Percentiles rank a stretch among this genome's conserved stretches.
phyloP scores from a whole-genome alignment of 35 echinoderm and acorn worm species.

The Acanthaster planci region DNA sequence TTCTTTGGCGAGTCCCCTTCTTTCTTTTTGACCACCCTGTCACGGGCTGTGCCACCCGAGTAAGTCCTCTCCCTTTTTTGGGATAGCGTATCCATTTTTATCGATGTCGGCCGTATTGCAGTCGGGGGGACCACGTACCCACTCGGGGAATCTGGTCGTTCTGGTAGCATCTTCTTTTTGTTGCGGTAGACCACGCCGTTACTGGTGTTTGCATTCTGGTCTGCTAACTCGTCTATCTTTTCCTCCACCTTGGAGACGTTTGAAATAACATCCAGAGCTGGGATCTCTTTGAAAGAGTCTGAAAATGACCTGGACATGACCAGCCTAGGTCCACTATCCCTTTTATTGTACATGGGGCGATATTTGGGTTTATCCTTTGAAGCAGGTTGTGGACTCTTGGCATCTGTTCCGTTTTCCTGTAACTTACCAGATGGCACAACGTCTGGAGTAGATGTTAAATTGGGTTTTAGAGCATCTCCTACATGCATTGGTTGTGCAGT shows the following conservation, averaged over 20 bases:
- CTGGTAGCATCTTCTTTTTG: background rate
- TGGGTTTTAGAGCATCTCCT: background rate
- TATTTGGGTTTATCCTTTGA: slow-evolving; percentile 46
- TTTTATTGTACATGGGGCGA: slow-evolving; percentile 31
- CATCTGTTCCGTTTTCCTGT: slow-evolving; percentile 36
- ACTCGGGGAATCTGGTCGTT: slow-evolving; percentile 55
- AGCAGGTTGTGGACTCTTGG: background rate
- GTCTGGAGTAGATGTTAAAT: background rate
- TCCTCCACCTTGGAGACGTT: slow-evolving; percentile 29
- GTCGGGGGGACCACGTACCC: slow-evolving; percentile 48
- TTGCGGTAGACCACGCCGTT: slow-evolving; percentile 6
- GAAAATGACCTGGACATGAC: slow-evolving; percentile 51
- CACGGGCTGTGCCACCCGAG: slow-evolving; percentile 36
- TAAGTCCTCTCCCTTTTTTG: slow-evolving; percentile 25
- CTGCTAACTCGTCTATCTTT: background rate
- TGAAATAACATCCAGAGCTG: slow-evolving; percentile 41
- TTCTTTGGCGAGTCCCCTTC: slow-evolving; percentile 36
- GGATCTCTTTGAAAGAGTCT: slow-evolving; percentile 52
- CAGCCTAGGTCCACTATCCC: slow-evolving; percentile 34
- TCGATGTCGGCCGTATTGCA: slow-evolving; percentile 40
- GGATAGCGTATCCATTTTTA: slow-evolving; percentile 54
- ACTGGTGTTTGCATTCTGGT: slow-evolving; percentile 66
- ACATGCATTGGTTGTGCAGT: background rate
- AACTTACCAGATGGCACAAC: background rate
- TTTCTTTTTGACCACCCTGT: slow-evolving; percentile 36